Base-by-base conservation (phyloP, 1,140 invertebrate species). In the Cydia splendana region DNA sequence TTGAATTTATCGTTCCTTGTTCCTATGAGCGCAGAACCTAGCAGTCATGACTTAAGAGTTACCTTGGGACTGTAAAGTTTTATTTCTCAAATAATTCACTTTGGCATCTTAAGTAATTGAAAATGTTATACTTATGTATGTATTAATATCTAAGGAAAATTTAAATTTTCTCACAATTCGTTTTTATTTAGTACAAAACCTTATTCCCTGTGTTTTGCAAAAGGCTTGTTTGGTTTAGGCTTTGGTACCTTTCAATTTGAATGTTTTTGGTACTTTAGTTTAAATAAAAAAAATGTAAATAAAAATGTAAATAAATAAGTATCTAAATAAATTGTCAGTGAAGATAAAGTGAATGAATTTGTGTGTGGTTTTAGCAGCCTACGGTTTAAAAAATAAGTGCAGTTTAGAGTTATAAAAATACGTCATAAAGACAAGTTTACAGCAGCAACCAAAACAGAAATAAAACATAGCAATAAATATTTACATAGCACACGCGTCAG, bases 401-500 rank as follows among this genome's bases (percentile, higher is more conserved):
- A 38, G 15, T 24, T 67, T 34, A 67, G 13, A 38, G 65, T 2
- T 38, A 67, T 67, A 67, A 78, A 76, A 77, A 73, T 77, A 82
- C 82, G 84, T 84, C 83, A 84, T 84, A 85, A 87, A 84, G 42
- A 30, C 57, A 71, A 65, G 81, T 85, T 84, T 89, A 85, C 85
- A 69, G 80, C 75, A 38, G 74, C 73, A 84, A 81, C 80, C 81
- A 82, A 86, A 87, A 83, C 81, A 77, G 77, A 67, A 76, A 79
- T 85, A 84, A 84, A 86, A 83, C 78, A 79, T 81, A 82, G 74
- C 79, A 78, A 84, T 88, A 89, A 89, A 89, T 85, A 88, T 89
- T 89, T 85, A 86, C 83, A 88, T 85, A 38, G 65, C 28, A 34
- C 78, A 85, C 80, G 76, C 85, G 81, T 81, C 75, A 79, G 82